phyloP scores from a whole-genome alignment of 2,888 invertebrate genomes.

The Scaptomyza flava region DNA sequence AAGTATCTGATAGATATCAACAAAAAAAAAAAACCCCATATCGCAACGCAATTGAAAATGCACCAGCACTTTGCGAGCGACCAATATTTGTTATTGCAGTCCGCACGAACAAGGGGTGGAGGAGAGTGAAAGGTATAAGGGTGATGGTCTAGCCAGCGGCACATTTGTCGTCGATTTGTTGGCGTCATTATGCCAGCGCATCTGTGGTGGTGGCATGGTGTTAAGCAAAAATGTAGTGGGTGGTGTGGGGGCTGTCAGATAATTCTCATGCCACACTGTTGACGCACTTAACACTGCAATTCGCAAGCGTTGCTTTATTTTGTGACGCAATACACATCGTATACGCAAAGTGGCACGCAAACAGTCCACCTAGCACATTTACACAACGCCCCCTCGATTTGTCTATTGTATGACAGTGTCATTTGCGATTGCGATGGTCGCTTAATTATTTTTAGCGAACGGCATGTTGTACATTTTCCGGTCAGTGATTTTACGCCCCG shows the following conservation, averaged over 20 bases:
- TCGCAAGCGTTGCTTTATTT: constrained; percentile 60
- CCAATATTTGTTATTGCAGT: constrained; percentile 71
- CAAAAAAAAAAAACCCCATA: constrained; percentile 48
- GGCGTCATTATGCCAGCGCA: constrained; percentile 68
- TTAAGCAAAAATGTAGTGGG: neutral
- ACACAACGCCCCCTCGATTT: constrained; percentile 23
- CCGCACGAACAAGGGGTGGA: constrained; percentile 1
- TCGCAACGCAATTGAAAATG: constrained; percentile 68
- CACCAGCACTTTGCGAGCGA: constrained; percentile 58
- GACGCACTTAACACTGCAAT: constrained; percentile 72
- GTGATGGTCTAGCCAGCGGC: constrained; percentile 16
- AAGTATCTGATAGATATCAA: constrained; percentile 47
- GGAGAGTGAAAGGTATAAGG: neutral
- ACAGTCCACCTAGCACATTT: constrained; percentile 43
- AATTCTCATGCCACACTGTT: constrained; percentile 35
- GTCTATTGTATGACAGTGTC: constrained; percentile 43
- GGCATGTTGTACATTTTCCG: constrained; percentile 32
- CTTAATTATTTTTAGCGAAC: constrained; percentile 69
- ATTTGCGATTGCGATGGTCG: constrained; percentile 53
- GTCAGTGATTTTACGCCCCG: neutral
- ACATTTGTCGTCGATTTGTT: constrained; percentile 73
- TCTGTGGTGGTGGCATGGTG: constrained; percentile 18
- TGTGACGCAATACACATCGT: constrained; percentile 41
- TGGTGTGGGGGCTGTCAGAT: constrained; percentile 3
- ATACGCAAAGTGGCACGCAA: constrained; percentile 56